These are phyloP conservation scores for Zaprionus inermis DNA, from an alignment of 1,140 invertebrate genomes.

Conservation along the genomic window DNA sequence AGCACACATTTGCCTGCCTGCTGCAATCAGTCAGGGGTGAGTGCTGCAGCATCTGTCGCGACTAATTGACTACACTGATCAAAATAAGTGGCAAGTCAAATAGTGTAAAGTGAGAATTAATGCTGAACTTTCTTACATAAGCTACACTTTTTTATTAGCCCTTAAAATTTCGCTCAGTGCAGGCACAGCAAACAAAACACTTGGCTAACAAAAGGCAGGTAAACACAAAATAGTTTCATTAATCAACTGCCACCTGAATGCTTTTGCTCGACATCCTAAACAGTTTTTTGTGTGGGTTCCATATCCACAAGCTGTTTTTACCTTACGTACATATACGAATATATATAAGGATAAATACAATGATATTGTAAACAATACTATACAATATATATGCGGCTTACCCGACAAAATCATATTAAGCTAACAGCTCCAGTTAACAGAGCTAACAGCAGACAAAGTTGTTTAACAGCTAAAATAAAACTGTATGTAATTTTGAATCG, in stretches of 20 bases:
- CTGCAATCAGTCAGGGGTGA: slow-evolving; percentile 17
- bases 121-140: neutral
- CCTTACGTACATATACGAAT: neutral
- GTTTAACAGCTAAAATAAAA: neutral
- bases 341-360: neutral
- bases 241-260: slow-evolving; percentile 13
- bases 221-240: slow-evolving; percentile 25
- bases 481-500: too few species aligned
- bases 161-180: neutral
- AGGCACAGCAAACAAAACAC: neutral
- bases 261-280: neutral
- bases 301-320: neutral
- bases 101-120: neutral
- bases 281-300: too few species aligned
- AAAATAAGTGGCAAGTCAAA: neutral
- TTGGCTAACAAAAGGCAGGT: neutral
- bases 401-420: neutral
- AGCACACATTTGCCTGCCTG: neutral
- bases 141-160: neutral
- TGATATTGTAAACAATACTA: neutral
- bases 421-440: slow-evolving; percentile 34
- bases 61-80: slow-evolving; percentile 17
- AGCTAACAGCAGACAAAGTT: too few species aligned
- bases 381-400: neutral
- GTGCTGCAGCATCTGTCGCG: slow-evolving; percentile 16